phyloP scores from a whole-genome alignment of 2,113 vertebrate species.

The Cathartes aura region DNA sequence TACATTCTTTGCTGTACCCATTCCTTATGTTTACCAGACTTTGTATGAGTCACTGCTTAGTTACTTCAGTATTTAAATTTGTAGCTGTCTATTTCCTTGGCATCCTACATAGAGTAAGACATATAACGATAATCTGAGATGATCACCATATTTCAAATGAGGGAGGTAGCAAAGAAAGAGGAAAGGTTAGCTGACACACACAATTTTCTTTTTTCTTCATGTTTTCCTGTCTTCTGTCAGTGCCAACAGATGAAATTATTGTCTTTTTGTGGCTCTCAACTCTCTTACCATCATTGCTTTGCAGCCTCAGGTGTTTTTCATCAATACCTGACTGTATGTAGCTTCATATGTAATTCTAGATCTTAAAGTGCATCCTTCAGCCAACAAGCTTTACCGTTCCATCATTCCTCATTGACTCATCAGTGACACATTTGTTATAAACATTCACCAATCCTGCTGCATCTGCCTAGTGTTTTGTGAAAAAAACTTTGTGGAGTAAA shows the following conservation, averaged over 20 bases:
- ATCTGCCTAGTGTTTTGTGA: neutral
- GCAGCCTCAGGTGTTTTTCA: neutral
- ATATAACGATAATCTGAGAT: neutral
- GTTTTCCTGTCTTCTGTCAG: neutral
- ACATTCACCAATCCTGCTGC: neutral
- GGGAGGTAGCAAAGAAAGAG: neutral
- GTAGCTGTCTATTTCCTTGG: neutral
- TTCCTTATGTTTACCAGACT: neutral
- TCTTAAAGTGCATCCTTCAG: conserved; percentile 7
- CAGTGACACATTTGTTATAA: neutral
- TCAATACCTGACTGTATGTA: neutral
- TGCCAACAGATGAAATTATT: neutral
- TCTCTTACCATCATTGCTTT: neutral
- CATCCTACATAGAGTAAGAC: neutral
- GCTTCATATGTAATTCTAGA: neutral
- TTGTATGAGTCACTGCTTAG: neutral
- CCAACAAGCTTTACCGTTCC: neutral
- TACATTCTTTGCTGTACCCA: neutral
- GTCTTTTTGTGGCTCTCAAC: neutral
- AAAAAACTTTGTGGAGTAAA: neutral
- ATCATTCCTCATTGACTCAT: neutral
- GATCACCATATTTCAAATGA: neutral
- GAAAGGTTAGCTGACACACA: neutral
- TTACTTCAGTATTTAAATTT: neutral
- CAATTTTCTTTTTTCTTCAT: neutral